Conservation (phyloP, 2,888 invertebrate species). For the Cylindroiulus punctatus region DNA sequence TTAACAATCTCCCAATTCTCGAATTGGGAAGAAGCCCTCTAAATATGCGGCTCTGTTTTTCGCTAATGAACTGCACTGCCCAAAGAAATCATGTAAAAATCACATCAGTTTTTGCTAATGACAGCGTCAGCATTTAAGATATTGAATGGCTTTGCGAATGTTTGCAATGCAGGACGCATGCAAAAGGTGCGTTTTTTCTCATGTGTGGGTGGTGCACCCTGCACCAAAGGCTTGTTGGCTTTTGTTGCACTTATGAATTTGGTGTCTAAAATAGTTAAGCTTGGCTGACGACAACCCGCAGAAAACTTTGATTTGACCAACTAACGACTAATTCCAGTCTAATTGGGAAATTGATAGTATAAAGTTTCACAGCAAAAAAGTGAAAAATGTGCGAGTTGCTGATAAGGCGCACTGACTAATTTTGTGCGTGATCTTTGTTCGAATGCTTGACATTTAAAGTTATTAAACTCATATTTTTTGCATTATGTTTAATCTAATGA, state of each 20-base stretch:
- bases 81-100: no score
- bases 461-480: constrained; percentile 19
- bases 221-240: no score
- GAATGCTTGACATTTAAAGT: not conserved
- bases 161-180: no score
- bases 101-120: no score
- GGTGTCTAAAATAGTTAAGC: constrained; percentile 17
- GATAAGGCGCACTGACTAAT: constrained; percentile 17
- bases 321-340: not conserved
- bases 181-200: no score
- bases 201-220: no score
- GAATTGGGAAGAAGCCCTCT: no score
- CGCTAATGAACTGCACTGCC: no score
- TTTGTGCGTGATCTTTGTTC: not conserved
- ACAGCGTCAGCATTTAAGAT: no score
- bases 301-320: not conserved
- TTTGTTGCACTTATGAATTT: not conserved
- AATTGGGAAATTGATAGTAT: constrained; percentile 15
- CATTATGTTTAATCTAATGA: not conserved
- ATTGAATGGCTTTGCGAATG: no score
- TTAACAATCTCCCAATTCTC: no score
- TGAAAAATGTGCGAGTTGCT: not conserved
- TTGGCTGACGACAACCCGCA: not conserved
- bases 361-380: not conserved
- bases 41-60: no score